Evolutionary conservation across 2,113 vertebrate genomes (phyloP).

Genomic region (Eolophus roseicapilla): DNA sequence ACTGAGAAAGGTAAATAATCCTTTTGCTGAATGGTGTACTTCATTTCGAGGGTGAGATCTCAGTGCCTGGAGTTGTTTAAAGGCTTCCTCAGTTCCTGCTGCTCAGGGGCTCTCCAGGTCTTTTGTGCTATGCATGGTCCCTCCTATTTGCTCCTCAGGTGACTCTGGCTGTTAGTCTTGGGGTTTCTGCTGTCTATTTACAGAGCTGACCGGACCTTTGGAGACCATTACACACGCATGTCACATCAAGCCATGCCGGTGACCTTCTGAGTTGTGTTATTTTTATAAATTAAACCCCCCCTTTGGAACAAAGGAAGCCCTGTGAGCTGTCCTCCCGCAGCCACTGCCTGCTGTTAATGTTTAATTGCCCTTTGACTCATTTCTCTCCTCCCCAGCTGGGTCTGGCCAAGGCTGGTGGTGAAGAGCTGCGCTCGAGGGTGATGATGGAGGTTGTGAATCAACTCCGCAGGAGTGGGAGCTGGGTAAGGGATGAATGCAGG

Average conservation of each 20-base stretch:
- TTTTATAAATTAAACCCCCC: conserved; percentile 67
- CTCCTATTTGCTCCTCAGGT: conserved; percentile 6
- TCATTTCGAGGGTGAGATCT: not conserved
- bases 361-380: conserved; percentile 23
- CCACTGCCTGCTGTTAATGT: not conserved
- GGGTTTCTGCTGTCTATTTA: not conserved
- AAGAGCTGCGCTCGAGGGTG: not conserved
- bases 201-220: not conserved
- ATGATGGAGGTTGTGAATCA: not conserved
- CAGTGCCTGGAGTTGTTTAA: not conserved
- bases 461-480: not conserved
- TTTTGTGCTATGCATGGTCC: not conserved
- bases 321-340: not conserved
- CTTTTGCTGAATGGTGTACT: not conserved
- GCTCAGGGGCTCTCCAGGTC: not conserved
- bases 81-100: not conserved
- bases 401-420: not conserved
- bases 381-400: not conserved
- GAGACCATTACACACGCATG: not conserved
- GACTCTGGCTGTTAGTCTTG: not conserved
- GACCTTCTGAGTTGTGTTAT: conserved; percentile 64
- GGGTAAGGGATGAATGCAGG: not conserved
- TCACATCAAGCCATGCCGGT: conserved; percentile 26
- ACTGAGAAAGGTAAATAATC: not conserved
- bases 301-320: conserved; percentile 10